Base-by-base conservation (phyloP, 2,113 vertebrate species). In the Benitochromis conjunctus region DNA sequence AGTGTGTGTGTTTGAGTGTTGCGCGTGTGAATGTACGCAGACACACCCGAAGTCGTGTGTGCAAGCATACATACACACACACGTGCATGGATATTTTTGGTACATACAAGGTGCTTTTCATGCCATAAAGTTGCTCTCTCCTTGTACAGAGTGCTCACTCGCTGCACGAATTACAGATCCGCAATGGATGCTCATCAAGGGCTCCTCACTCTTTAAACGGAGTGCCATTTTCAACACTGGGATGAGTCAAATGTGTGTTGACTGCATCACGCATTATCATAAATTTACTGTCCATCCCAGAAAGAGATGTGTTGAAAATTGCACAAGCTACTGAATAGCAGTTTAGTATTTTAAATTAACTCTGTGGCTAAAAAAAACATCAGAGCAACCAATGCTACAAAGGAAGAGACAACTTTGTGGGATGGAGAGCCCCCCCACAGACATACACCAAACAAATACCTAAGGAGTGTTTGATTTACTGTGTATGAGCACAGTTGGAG, bases 371-470 rank as follows among this genome's bases (percentile, higher is more conserved):
- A 84, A 11, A 78, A 85, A 82, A 81, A 64, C 24, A 38, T 82
- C 77, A 91, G 88, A 89, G 81, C 57, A 81, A 79, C 64, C 6
- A 41, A 80, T 81, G 53, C 69, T 66, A 88, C 53, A 60, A 91
- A 83, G 84, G 85, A 88, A 82, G 91, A 87, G 77, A 89, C 89
- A 92, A 91, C 89, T 87, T 92, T 92, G 79, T 89, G 90, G 84
- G 86, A 94, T 88, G 83, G 83, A 90, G 69, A 92, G 89, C 86
- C 71, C 91, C 85, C 87, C 81, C 84, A 88, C 83, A 91, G 86
- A 94, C 93, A 91, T 90, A 93, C 91, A 90, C 79, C 85, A 90
- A 86, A 87, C 92, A 95, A 94, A 95, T 94, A 95, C 93, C 62
- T 60, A 89, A 94, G 90, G 93, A 91, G 89, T 74, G 91, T 92